Conservation (phyloP, 2,888 invertebrate genomes). For the Drosophila pseudotakahashii region DNA sequence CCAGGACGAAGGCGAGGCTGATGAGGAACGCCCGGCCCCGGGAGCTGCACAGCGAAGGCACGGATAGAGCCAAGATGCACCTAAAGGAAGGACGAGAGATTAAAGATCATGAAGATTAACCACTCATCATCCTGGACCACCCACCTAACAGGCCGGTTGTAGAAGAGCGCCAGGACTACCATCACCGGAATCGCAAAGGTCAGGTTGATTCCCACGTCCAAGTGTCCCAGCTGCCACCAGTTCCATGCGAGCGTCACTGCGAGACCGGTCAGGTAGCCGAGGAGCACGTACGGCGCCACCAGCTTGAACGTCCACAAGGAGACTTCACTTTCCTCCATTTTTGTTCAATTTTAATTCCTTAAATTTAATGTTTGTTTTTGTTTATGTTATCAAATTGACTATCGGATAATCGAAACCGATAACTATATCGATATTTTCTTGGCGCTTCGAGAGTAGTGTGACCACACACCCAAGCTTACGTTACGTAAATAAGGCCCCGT, state of each 20-base stretch:
- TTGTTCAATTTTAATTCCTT: background rate
- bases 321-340: background rate
- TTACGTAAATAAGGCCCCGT: no score
- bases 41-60: slow-evolving; percentile 91
- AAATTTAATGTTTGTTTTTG: background rate
- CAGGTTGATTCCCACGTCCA: slow-evolving; percentile 12
- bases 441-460: background rate
- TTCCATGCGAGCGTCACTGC: slow-evolving; percentile 62
- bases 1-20: slow-evolving; percentile 90
- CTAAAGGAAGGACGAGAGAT: slow-evolving; percentile 71
- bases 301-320: slow-evolving; percentile 46
- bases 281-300: slow-evolving; percentile 36
- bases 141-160: slow-evolving; percentile 72
- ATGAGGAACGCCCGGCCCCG: slow-evolving; percentile 91
- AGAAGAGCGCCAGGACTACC: slow-evolving; percentile 48
- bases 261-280: slow-evolving; percentile 72
- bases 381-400: no score
- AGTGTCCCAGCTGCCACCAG: slow-evolving; percentile 34
- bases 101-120: background rate
- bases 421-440: background rate
- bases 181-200: slow-evolving; percentile 41
- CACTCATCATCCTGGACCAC: background rate
- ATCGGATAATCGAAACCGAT: background rate
- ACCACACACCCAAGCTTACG: background rate
- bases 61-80: slow-evolving; percentile 88